Conservation (phyloP, 2,113 vertebrate genomes). For the Lophotis ruficrista region DNA sequence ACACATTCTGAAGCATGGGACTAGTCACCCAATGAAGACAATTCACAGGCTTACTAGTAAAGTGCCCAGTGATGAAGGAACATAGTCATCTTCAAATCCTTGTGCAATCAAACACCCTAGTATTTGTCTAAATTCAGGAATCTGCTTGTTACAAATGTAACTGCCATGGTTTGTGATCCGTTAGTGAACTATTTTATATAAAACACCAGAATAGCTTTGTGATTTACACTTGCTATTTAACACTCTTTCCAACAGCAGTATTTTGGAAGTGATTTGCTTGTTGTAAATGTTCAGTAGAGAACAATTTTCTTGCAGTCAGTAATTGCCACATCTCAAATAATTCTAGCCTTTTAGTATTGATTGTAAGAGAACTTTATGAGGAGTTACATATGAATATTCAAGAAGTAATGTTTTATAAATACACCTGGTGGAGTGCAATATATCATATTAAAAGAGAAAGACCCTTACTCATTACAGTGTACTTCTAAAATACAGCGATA, state of each 20-base stretch:
- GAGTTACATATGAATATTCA: conserved; percentile 31
- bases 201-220: not conserved
- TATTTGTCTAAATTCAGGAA: not conserved
- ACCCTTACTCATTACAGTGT: not conserved
- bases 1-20: not conserved
- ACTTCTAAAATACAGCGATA: not conserved
- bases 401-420: not conserved
- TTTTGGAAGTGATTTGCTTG: conserved; percentile 21
- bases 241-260: conserved; percentile 8
- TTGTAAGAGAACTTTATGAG: conserved; percentile 3
- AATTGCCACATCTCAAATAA: conserved; percentile 37
- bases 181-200: not conserved
- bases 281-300: not conserved
- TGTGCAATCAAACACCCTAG: not conserved
- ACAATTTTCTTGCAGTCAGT: not conserved
- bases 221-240: conserved; percentile 30
- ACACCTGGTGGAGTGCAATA: not conserved
- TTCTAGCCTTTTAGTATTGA: not conserved
- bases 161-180: not conserved
- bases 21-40: not conserved
- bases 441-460: not conserved
- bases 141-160: not conserved
- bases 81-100: not conserved
- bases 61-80: not conserved
- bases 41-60: not conserved